Conservation (phyloP, 2,797 vertebrate species). For the Heterohyrax brucei region DNA sequence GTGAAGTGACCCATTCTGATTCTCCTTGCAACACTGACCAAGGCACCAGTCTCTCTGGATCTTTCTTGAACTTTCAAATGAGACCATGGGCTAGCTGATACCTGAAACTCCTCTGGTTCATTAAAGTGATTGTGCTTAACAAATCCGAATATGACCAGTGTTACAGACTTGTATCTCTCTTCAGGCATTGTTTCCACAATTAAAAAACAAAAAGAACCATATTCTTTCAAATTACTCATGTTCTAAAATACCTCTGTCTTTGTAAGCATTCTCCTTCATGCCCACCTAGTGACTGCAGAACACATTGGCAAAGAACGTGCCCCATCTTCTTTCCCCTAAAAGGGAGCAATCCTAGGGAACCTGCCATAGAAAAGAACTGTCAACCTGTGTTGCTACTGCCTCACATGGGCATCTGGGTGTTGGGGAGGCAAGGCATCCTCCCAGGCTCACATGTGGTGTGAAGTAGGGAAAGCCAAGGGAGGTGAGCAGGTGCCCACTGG, state of each 20-base stretch:
- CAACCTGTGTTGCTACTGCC: neutral
- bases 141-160: neutral
- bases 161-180: neutral
- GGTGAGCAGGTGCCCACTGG: neutral
- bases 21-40: neutral
- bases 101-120: neutral
- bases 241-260: constrained; percentile 2
- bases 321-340: neutral
- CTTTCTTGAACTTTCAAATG: constrained; percentile 33
- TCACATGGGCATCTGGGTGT: neutral
- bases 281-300: neutral
- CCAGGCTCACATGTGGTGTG: neutral
- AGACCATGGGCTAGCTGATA: neutral
- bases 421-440: neutral
- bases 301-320: neutral
- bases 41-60: neutral
- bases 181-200: neutral
- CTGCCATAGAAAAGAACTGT: neutral
- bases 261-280: neutral
- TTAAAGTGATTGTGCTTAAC: neutral
- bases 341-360: neutral
- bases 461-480: neutral
- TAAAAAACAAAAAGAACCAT: neutral
- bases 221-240: neutral
- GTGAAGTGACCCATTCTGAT: neutral